phyloP scores from a whole-genome alignment of 2,113 vertebrate genomes.

The Lichenostomus cassidix region DNA sequence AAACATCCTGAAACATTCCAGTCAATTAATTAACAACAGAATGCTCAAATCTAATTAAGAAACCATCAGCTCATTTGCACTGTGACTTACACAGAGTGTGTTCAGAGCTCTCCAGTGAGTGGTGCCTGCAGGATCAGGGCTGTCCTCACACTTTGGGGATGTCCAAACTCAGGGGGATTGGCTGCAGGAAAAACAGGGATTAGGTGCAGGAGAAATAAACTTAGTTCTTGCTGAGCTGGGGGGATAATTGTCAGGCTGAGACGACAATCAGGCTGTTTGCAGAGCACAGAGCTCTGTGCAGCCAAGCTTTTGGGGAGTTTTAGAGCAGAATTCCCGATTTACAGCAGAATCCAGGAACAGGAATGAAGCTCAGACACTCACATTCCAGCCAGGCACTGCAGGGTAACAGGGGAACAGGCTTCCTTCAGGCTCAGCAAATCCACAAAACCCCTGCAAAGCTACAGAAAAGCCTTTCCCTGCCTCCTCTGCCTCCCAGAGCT shows the following conservation, averaged over 20 bases:
- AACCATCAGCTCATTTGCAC: background rate
- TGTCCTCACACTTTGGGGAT: rapidly evolving
- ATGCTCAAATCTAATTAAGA: background rate
- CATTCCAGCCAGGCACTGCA: background rate
- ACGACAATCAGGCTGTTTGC: rapidly evolving
- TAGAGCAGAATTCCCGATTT: background rate
- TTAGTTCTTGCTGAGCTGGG: background rate
- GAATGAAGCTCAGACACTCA: rapidly evolving
- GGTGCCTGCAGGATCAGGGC: background rate
- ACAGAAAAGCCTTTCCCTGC: background rate
- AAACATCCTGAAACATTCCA: background rate
- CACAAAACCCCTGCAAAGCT: background rate
- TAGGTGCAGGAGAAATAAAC: background rate
- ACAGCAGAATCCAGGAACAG: background rate
- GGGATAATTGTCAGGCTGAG: background rate
- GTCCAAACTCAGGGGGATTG: background rate
- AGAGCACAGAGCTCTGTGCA: background rate
- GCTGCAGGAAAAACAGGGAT: background rate
- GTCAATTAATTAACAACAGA: background rate
- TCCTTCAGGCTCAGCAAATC: background rate
- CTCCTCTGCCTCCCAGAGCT: background rate
- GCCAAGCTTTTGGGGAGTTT: background rate
- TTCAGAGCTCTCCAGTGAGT: background rate
- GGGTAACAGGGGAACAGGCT: rapidly evolving
- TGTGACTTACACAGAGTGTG: rapidly evolving